Base-by-base conservation (phyloP, 2,888 invertebrate species). In the Drosophila borborema region DNA sequence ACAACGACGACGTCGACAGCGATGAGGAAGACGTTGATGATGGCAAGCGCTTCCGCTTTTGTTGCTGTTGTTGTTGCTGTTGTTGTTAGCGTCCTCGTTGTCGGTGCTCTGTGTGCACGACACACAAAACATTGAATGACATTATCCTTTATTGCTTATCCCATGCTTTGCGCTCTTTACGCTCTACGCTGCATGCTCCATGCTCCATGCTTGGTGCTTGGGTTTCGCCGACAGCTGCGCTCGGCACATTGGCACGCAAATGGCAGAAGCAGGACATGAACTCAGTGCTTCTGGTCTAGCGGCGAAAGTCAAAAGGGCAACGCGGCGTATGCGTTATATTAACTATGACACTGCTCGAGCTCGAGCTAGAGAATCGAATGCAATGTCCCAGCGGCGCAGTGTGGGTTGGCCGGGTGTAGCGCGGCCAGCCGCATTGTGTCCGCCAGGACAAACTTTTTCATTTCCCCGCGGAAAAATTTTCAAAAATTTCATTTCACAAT, bases 111-210 rank as follows among this genome's bases (percentile, higher is more conserved):
- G 65, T 77, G 78, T 71, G 79, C 72, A 72, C 81, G 74, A 84
- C 85, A 87, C 80, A 85, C 88, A 89, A 86, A 88, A 88, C 88
- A 90, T 87, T 87, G 91, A 88, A 90, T 90, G 90, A 86, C 91
- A 91, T 91, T 91, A 90, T 89, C 90, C 90, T 90, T 91, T 91
- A 90, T 89, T 91, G 89, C 91, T 91, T 90, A 89, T 91, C 89
- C 89, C 75, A 87, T 82, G 89, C 85, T 84, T 77, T 73, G 76
- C 78, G 48, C 64, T 75, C 66, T 41, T 55, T 36, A 51, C 36
- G 51, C 55, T 63, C 55, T 43, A 45, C 58, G 62, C 58, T 68
- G 43, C n/a, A 34, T 53, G 61, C 40, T 55, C 62, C 41, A 51
- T 48, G n/a, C 53, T 38, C 18, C 16, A 9, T 59, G 60, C 48